Base-by-base conservation (phyloP, 2,113 vertebrate species). In the Nothobranchius kuhntae region DNA sequence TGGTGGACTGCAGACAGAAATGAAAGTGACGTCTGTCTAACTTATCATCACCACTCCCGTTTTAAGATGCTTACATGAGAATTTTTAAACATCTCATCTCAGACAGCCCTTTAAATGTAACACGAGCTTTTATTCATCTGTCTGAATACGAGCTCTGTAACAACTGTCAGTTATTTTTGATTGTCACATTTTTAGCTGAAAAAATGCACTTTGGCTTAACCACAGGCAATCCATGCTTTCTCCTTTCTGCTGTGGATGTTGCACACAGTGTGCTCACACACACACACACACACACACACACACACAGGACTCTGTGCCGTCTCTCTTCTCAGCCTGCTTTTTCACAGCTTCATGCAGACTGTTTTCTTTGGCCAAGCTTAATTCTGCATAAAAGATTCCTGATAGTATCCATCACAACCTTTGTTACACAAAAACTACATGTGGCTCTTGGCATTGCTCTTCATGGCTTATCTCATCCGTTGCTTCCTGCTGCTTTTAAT, bases 101-200 rank as follows among this genome's bases (percentile, higher is more conserved):
- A 73, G 63, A 36, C 47, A 58, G 57, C 63, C 62, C 68, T 44
- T 61, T 50, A 69, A 13, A 57, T 78, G 71, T 78, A 66, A 78
- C 64, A 73, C 72, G 83, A 81, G 63, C 56, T 56, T 42, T 35
- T 71, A 71, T 67, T 71, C 58, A 82, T 86, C 72, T 48, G 3
- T 7, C 72, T 88, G 83, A 88, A 88, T 84, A 78, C 68, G 73
- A 68, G 76, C 85, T 82, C 71, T 87, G 82, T 71, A 82, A 70
- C 68, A 76, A 60, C 87, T 82, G 74, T 55, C 66, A 53, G 58
- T 74, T 76, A 80, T 85, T 85, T 83, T 66, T 73, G 73, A 83
- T 83, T 61, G 30, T 8, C 70, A 80, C 84, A 80, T 88, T 86
- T 84, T 80, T 86, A 86, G 84, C 82, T 83, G 72, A 77, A 80